A percentile compares a stretch with the other conserved stretches of the same genome.
These are phyloP conservation scores for Pogona vitticeps DNA, from an alignment of 2,113 vertebrate genomes.

Conservation along the genomic window DNA sequence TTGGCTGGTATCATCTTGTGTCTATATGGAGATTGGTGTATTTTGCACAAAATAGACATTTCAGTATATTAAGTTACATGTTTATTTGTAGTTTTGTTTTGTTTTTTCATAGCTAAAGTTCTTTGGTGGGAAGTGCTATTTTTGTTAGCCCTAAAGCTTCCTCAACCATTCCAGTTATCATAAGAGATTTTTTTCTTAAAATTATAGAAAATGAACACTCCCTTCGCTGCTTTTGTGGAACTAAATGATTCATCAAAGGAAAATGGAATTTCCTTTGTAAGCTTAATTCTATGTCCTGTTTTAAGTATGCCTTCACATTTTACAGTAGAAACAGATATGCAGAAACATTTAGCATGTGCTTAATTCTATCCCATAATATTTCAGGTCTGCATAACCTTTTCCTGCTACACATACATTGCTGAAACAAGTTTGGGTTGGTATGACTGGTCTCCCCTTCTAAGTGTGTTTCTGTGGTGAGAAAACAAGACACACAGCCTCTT, in stretches of 20 bases:
- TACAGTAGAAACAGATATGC: background rate
- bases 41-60: background rate
- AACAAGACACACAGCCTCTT: background rate
- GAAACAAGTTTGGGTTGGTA: background rate
- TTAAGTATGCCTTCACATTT: background rate
- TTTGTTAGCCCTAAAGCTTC: background rate
- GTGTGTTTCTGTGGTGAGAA: background rate
- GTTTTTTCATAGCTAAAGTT: background rate
- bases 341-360: background rate
- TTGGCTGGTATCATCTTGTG: background rate
- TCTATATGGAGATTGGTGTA: background rate
- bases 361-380: background rate
- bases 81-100: background rate
- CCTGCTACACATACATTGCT: background rate
- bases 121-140: background rate
- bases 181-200: background rate
- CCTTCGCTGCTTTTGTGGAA: background rate
- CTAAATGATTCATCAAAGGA: background rate
- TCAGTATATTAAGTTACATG: background rate
- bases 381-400: background rate
- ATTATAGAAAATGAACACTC: background rate
- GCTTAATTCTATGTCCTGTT: background rate
- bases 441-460: background rate
- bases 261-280: background rate
- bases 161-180: background rate